Percentiles rank a stretch among this genome's conserved stretches.
Evolutionary conservation across 2,888 invertebrate genomes (phyloP).

Genomic region (Chymomyza procnemis): DNA sequence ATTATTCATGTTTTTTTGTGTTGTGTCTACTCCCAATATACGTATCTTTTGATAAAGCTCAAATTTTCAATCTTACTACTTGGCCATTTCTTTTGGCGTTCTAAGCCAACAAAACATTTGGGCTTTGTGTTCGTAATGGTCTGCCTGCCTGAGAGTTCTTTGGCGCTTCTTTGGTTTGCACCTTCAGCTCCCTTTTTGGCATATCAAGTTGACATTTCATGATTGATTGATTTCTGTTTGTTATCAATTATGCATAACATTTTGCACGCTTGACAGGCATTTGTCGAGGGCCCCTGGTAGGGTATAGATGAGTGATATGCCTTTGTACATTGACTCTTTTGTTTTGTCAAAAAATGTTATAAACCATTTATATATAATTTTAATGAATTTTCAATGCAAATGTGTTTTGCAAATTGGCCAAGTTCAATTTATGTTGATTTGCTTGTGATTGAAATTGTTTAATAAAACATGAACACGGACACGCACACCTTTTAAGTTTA

Average conservation of each 20-base stretch:
- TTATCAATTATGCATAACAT: constrained; percentile 68
- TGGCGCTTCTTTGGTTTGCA: neutral
- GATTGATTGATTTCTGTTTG: constrained; percentile 68
- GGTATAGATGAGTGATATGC: neutral
- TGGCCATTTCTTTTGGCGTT: neutral
- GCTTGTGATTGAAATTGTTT: neutral
- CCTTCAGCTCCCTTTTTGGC: neutral
- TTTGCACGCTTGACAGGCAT: constrained; percentile 62
- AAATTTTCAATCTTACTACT: neutral
- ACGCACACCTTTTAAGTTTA: neutral
- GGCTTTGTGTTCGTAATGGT: neutral
- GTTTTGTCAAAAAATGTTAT: neutral
- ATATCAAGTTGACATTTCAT: constrained; percentile 59
- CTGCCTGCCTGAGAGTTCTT: too few relatives aligned
- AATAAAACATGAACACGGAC: too few relatives aligned
- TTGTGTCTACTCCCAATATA: constrained; percentile 26
- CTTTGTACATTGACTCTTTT: neutral
- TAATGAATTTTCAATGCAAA: constrained; percentile 58
- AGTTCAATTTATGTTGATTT: constrained; percentile 15
- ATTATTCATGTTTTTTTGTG: neutral
- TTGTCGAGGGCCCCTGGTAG: constrained; percentile 24
- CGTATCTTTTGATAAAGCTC: constrained; percentile 7
- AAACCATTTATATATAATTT: constrained; percentile 52
- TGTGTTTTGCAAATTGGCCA: neutral
- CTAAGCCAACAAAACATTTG: neutral